Percentiles rank a stretch among this genome's conserved stretches.
phyloP scores from a whole-genome alignment of 2,113 vertebrate genomes.

The Geococcyx californianus region DNA sequence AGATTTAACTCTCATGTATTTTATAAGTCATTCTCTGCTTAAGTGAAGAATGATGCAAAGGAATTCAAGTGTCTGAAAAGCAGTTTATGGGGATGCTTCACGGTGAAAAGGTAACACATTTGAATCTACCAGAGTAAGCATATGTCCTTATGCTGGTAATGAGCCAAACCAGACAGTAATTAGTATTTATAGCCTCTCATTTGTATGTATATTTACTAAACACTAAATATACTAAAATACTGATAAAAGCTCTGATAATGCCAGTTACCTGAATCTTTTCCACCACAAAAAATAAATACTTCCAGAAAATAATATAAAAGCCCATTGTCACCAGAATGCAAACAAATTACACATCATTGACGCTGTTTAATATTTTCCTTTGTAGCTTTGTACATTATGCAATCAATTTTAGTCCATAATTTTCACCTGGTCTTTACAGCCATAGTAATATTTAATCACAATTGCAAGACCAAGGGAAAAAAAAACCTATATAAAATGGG shows the following conservation, averaged over 20 bases:
- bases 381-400: slow-evolving; percentile 8
- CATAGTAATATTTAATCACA: not conserved
- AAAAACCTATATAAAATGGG: not conserved
- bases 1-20: not conserved
- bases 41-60: not conserved
- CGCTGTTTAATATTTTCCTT: slow-evolving; percentile 3
- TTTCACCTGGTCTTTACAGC: not conserved
- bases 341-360: slow-evolving; percentile 36
- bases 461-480: not conserved
- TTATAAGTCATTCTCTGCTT: not conserved
- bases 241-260: not conserved
- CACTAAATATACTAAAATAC: not conserved
- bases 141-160: not conserved
- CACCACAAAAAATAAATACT: not conserved
- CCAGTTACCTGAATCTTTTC: not conserved
- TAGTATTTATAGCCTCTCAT: not conserved
- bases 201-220: not conserved
- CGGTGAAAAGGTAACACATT: not conserved
- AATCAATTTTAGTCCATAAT: not conserved
- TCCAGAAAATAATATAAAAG: not conserved
- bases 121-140: not conserved
- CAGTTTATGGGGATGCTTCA: not conserved
- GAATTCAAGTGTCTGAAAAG: not conserved
- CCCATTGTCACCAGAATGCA: not conserved
- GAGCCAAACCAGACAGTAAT: not conserved